Conservation (phyloP, 2,797 vertebrate genomes). For the Anas capensis region DNA sequence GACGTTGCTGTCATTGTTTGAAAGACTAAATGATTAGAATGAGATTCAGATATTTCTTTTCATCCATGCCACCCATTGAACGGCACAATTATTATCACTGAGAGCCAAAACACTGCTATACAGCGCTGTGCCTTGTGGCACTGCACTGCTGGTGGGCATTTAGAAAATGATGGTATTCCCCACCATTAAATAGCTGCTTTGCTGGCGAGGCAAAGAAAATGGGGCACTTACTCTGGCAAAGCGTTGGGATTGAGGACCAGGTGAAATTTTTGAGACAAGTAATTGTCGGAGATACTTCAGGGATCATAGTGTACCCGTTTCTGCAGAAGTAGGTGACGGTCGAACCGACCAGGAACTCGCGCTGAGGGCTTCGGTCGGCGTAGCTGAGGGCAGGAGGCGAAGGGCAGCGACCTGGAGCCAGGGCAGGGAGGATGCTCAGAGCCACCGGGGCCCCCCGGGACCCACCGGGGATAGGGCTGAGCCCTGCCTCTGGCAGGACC, state of each 20-base stretch:
- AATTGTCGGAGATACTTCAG: neutral
- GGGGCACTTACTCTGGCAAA: constrained; percentile 74
- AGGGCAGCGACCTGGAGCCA: constrained; percentile 21
- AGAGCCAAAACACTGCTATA: neutral
- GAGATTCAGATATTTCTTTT: neutral
- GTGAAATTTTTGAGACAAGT: constrained; percentile 65
- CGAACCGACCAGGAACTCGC: neutral
- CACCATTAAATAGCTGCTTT: accelerated
- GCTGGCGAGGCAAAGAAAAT: accelerated
- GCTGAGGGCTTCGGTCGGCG: accelerated
- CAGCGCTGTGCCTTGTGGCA: neutral
- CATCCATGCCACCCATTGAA: neutral
- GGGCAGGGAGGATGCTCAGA: neutral
- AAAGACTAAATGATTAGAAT: neutral
- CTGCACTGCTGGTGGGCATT: accelerated
- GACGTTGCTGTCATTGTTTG: accelerated
- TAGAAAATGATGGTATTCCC: accelerated
- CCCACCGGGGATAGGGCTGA: neutral
- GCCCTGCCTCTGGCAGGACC: neutral
- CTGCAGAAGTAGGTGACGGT: constrained; percentile 62
- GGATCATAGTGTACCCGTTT: neutral
- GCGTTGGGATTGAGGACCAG: constrained; percentile 36
- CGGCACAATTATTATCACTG: neutral
- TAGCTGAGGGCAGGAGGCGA: neutral
- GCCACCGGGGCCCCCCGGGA: neutral